Base-by-base conservation (phyloP, 2,888 invertebrate genomes). In the Rosalia funebris region DNA sequence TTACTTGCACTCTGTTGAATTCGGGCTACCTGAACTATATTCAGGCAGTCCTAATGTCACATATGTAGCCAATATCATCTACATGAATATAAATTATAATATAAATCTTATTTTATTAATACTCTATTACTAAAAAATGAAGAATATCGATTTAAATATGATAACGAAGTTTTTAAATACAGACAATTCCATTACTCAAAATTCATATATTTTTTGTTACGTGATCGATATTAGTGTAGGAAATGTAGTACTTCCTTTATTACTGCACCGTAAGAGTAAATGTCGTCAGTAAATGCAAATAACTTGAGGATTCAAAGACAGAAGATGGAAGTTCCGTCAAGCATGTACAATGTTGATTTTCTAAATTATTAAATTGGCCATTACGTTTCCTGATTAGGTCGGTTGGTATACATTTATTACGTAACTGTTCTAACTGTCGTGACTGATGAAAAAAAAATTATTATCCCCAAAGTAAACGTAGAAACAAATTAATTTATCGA, bases 351-450 rank as follows among this genome's bases (percentile, higher is more conserved):
- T 62, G 66, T 66, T 66, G 63, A 66, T 64, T 60, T 62, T 57
- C 46, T 63, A 57, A 63, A 66, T 66, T 61, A 66, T 66, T 62
- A 64, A 66, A 66, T 64, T 64, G 60, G 34, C 59, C 60, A 63
- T 66, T 66, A 58, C 58, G 55, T 57, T 60, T 57, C 45, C 54
- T 53, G 61, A 50, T 50, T 50, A 50, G 39, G 25, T 31, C 37
- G 39, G 50, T 39, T 20, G 20, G 25, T 39, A 39, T 39, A 20
- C 25, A 37, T 50, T 50, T 50, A 39, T 20, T 25, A 25, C 3
- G 4, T 25, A 25, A 25, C 25, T 25, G 25, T 25, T 25, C 7
- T 25, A 5, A 25, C 3, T 25, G 25, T 7, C 20, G 20, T 15
- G n/a, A 25, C 17, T 25, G 50, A 50, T 50, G 50, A 50, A 19